Conservation (phyloP, 2,113 vertebrate genomes). For the Indri indri region DNA sequence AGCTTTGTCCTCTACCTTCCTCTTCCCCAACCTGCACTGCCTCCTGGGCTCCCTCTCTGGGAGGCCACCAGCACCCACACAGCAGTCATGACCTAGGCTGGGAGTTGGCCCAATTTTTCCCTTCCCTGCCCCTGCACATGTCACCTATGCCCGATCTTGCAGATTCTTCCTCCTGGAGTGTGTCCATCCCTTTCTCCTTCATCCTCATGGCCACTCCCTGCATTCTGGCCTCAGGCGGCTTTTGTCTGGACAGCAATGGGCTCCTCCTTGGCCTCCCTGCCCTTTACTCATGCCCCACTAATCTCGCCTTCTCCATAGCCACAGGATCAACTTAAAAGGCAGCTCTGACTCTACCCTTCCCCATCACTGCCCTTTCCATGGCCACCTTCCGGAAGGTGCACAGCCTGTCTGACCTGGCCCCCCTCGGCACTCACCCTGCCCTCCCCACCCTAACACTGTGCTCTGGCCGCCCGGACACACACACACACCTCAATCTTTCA, state of each 20-base stretch:
- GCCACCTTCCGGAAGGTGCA: neutral
- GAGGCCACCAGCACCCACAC: too few species aligned
- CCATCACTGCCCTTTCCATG: neutral
- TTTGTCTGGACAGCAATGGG: neutral
- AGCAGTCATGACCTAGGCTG: neutral
- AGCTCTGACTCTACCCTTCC: neutral
- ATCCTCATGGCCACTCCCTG: neutral
- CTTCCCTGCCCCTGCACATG: neutral
- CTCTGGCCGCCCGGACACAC: neutral
- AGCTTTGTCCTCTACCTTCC: neutral
- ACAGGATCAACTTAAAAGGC: neutral
- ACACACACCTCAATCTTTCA: neutral
- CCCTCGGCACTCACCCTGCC: neutral
- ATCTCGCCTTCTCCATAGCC: neutral
- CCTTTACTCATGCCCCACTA: neutral
- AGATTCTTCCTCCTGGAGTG: neutral
- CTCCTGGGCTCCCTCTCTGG: neutral
- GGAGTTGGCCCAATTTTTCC: neutral
- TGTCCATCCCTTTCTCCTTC: neutral
- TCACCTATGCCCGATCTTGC: neutral
- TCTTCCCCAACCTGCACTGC: fast-evolving
- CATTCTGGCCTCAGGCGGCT: neutral
- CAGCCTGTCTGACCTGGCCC: neutral
- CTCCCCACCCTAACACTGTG: neutral
- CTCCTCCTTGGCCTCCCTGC: neutral